Base-by-base conservation (phyloP, 2,113 vertebrate genomes). In the Pelecanoides urinatrix region DNA sequence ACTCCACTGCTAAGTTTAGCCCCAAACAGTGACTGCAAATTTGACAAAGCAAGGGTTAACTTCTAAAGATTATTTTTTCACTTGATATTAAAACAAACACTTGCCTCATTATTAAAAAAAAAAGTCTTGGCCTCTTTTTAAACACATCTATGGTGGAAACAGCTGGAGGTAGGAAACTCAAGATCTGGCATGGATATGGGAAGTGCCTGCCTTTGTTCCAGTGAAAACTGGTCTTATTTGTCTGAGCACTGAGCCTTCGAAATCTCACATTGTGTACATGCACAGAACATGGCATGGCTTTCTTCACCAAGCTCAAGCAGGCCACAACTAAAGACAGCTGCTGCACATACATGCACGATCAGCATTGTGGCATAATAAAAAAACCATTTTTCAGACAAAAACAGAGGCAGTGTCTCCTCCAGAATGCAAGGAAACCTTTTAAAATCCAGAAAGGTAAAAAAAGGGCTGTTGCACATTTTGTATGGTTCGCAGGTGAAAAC, bases 151-250 rank as follows among this genome's bases (percentile, higher is more conserved):
- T 55, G 93, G 84, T 97, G 95, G 96, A 97, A 96, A 95, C 95
- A 96, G 97, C 95, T 96, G 95, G 95, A 94, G 74, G 93, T 96
- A 95, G 92, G 95, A 91, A 96, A 97, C 74, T 94, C 89, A 96
- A 96, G 93, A 97, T 97, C 94, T 96, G 94, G 95, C 97, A 96
- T 94, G 93, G 89, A 49, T 76, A 72, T 90, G 91, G 94, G 96
- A 97, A 97, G 92, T 96, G 96, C 94, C 94, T 96, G 79, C 83
- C 94, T 96, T 95, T 97, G 96, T 97, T 97, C 74, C 84, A 96
- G 80, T 71, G 97, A 95, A 82, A 71, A 73, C 84, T 91, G 77
- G 42, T 89, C 63, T 94, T 86, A 95, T 95, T 97, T 97, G 86
- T 94, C 66, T 20, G 77, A 85, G 73, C 15, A 0, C 11, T 68